phyloP scores from a whole-genome alignment of 2,888 invertebrate species.

The Dicyrtomina minuta region DNA sequence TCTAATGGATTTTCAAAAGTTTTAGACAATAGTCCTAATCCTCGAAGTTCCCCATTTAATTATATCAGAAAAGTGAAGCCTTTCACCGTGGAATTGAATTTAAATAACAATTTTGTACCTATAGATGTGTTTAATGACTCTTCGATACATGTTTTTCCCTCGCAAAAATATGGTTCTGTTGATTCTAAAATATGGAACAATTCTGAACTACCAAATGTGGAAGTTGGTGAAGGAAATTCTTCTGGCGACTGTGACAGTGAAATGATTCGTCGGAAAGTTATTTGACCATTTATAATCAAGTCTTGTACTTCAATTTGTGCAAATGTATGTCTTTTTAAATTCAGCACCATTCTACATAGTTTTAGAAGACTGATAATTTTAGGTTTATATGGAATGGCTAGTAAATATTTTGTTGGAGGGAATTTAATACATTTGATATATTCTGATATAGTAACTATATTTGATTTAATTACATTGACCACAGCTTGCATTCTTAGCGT shows the following conservation, averaged over 20 bases:
- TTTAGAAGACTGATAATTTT: no score
- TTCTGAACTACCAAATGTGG: neutral
- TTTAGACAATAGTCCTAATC: constrained; percentile 61
- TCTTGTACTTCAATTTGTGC: no score
- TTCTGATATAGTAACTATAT: no score
- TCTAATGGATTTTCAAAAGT: constrained; percentile 78
- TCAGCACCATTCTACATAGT: no score
- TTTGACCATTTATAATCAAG: no score
- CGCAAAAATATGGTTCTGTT: constrained; percentile 58
- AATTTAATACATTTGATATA: no score
- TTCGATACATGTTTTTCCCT: constrained; percentile 70
- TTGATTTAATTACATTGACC: no score
- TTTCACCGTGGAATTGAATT: constrained; percentile 63
- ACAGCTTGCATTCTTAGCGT: no score
- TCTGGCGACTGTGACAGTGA: neutral
- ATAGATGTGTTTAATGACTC: constrained; percentile 76
- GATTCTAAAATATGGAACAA: neutral
- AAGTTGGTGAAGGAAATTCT: neutral
- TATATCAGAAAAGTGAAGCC: constrained; percentile 66
- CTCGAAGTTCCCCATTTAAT: constrained; percentile 60
- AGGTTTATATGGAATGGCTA: no score
- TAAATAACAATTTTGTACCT: constrained; percentile 70
- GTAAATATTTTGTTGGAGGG: no score
- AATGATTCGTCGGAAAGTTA: neutral
- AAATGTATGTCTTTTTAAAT: no score